Base-by-base conservation (phyloP, 2,113 vertebrate species). In the Rhineura floridana region DNA sequence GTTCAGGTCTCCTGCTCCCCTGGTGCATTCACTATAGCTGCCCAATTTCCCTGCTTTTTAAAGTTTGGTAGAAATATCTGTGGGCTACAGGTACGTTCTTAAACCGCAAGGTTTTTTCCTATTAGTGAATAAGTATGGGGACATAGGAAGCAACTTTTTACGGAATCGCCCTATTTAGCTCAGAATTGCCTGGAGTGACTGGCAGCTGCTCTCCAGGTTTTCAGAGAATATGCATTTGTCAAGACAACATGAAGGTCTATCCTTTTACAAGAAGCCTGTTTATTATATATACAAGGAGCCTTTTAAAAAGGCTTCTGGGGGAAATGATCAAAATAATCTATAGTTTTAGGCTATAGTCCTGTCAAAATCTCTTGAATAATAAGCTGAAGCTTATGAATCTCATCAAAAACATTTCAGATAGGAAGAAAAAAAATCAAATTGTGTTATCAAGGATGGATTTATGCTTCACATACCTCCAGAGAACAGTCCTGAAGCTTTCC, bases 401-500 rank as follows among this genome's bases (percentile, higher is more conserved):
- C 88, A 90, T 36, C 4, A 91, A 90, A 50, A 91, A 89, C 67
- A 9, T 78, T 63, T 70, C 78, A 72, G 21, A 52, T 46, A 23
- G 42, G 6, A 69, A 21, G 28, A 78, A 89, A 92, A 90, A 89
- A 76, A 88, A n/a, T 65, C 0, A 12, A 1, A 1, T 78, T 86
- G 89, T 91, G 84, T 84, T 79, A 79, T 1, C 46, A 72, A n/a
- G 3, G 19, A 77, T 79, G 63, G 12, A 79, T 90, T 88, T 91
- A 77, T n/a, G 10, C 1, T 3, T 70, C 86, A 19, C 90, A 96
- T 90, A 99, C 98, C 98, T 99, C 97, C 17, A 94, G 92, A 80
- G 96, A 96, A 78, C 98, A 97, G 28, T 97, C 96, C 90, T 98
- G 97, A 69, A 99, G 96, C 89, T 97, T 97, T 39, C 88, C 93